Evolutionary conservation across 2,113 vertebrate genomes (phyloP).

Genomic region (Morone chrysops): DNA sequence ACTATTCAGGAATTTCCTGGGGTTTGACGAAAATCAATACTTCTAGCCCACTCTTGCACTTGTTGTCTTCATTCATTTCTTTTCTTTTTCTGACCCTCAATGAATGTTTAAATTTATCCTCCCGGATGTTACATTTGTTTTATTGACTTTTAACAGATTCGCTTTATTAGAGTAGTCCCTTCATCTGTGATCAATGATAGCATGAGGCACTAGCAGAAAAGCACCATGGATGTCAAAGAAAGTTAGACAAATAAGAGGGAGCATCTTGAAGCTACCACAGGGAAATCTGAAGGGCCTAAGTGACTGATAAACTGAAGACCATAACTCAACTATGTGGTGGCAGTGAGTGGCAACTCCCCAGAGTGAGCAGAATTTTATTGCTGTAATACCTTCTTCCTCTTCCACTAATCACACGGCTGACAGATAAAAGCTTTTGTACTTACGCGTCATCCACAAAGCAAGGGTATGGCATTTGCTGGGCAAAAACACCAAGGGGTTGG

Average conservation of each 20-base stretch:
- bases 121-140: conserved; percentile 33
- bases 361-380: conserved; percentile 47
- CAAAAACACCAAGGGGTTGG: conserved; percentile 90
- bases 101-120: conserved; percentile 39
- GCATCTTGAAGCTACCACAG: conserved; percentile 44
- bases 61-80: conserved; percentile 1
- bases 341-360: conserved; percentile 47
- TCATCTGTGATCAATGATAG: conserved; percentile 8
- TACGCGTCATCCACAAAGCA: conserved; percentile 95
- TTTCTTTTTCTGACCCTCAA: conserved; percentile 14
- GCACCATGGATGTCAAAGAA: conserved; percentile 27
- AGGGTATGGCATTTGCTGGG: conserved; percentile 97
- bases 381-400: conserved; percentile 34
- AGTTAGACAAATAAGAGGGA: conserved; percentile 29
- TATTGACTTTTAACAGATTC: conserved; percentile 17
- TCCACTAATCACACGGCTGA: conserved; percentile 40
- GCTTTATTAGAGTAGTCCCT: background rate
- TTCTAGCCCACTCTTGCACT: conserved; percentile 16
- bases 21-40: conserved; percentile 71
- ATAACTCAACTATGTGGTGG: conserved; percentile 36
- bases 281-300: conserved; percentile 53
- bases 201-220: background rate
- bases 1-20: conserved; percentile 69
- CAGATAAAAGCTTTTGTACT: conserved; percentile 75
- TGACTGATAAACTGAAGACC: conserved; percentile 43